Evolutionary conservation across 2,888 invertebrate species (phyloP).

Genomic region (Sphinx pinastri): DNA sequence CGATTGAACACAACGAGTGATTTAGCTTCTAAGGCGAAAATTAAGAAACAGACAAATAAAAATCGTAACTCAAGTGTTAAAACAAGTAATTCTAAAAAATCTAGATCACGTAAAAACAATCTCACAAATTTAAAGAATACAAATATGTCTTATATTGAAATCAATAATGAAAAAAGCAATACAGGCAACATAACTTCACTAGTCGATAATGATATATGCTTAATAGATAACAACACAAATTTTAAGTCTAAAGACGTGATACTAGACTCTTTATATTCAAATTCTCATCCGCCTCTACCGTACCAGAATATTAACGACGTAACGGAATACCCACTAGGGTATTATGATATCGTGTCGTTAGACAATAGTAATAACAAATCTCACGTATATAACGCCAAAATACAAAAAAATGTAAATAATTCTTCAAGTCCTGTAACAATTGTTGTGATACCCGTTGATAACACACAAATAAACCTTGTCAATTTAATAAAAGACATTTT

Average conservation of each 20-base stretch:
- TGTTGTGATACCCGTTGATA: not conserved
- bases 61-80: not conserved
- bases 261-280: not conserved
- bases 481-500: not conserved
- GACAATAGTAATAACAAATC: not conserved
- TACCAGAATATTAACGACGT: not conserved
- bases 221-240: not conserved
- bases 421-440: not conserved
- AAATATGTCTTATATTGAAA: not conserved
- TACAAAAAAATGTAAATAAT: not conserved
- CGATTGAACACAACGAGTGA: not conserved
- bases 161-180: not conserved
- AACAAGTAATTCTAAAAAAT: slow-evolving; percentile 4
- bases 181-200: not conserved
- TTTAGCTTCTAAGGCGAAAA: not conserved
- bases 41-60: not conserved
- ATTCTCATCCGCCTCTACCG: not conserved
- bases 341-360: not conserved
- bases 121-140: not conserved
- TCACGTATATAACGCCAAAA: not conserved
- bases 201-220: not conserved
- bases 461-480: not conserved
- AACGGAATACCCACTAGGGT: not conserved
- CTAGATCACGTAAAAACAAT: too few relatives aligned
- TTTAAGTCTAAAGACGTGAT: not conserved